Conservation (phyloP, 1,140 invertebrate species). For the Drosophila lacteicornis region DNA sequence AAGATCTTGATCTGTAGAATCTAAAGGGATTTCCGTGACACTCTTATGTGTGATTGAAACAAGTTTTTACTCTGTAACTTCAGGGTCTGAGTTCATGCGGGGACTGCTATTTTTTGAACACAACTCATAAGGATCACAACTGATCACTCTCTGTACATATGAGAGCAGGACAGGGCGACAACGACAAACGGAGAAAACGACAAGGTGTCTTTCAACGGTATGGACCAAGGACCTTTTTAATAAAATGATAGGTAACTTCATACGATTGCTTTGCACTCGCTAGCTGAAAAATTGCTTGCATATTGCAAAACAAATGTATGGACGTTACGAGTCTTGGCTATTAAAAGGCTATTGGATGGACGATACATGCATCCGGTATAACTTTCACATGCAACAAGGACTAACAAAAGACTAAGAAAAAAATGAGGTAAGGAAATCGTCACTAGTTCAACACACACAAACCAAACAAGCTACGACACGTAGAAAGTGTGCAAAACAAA, state of each 20-base stretch:
- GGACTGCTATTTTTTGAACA: constrained; percentile 4
- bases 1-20: background rate
- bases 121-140: constrained; percentile 20
- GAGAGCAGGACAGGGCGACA: constrained; percentile 13
- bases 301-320: too few relatives aligned
- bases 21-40: constrained; percentile 22
- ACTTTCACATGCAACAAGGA: constrained; percentile 29
- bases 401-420: constrained; percentile 7
- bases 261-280: too few relatives aligned
- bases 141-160: background rate
- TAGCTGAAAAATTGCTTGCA: too few relatives aligned
- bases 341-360: background rate
- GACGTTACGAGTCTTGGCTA: too few relatives aligned
- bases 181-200: constrained; percentile 6
- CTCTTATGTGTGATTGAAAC: background rate
- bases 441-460: constrained; percentile 40
- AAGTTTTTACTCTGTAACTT: background rate
- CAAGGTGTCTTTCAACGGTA: constrained; percentile 9
- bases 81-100: constrained; percentile 19
- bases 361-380: constrained; percentile 14
- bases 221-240: too few relatives aligned
- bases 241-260: too few relatives aligned
- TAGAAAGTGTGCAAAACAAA: constrained; percentile 31
- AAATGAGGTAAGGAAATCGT: background rate
- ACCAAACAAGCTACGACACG: constrained; percentile 41